Evolutionary conservation across 2,888 invertebrate genomes (phyloP).

Genomic region (Drosophila eohydei): DNA sequence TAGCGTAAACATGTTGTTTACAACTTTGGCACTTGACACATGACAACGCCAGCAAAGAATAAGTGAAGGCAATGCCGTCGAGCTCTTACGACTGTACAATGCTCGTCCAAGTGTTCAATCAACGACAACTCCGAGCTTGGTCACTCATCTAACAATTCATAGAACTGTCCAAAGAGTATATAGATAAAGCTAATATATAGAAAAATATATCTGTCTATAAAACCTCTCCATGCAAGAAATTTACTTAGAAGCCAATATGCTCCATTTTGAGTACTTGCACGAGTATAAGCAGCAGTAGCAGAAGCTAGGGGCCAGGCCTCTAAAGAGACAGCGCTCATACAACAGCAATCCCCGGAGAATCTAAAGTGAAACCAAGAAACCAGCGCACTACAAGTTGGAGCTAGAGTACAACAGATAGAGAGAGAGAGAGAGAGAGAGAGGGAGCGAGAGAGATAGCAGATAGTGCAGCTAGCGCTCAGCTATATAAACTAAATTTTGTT

Average conservation of each 20-base stretch:
- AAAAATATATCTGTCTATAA: no score
- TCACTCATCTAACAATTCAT: no score
- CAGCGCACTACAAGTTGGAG: not conserved
- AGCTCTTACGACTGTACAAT: not conserved
- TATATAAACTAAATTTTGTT: slow-evolving; percentile 5
- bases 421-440: not conserved
- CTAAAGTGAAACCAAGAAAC: not conserved
- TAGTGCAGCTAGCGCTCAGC: slow-evolving; percentile 19
- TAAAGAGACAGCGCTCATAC: slow-evolving; percentile 1
- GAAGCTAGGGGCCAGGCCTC: not conserved
- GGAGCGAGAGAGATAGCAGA: not conserved
- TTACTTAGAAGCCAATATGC: not conserved
- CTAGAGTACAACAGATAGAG: not conserved
- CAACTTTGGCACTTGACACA: slow-evolving; percentile 67
- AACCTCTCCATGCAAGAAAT: no score
- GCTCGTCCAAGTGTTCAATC: no score
- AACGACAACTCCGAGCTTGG: no score
- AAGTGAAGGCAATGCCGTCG: not conserved
- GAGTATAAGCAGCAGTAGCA: slow-evolving; percentile 4
- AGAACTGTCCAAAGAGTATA: no score
- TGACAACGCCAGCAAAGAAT: slow-evolving; percentile 54
- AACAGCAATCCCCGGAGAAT: slow-evolving; percentile 27
- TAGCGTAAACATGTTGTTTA: slow-evolving; percentile 64
- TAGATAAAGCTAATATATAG: no score
- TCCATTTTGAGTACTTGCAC: not conserved